Percentiles rank a stretch among this genome's conserved stretches.
These are phyloP conservation scores for Opisthograptis luteolata DNA, from an alignment of 2,888 invertebrate species.

Conservation along the genomic window DNA sequence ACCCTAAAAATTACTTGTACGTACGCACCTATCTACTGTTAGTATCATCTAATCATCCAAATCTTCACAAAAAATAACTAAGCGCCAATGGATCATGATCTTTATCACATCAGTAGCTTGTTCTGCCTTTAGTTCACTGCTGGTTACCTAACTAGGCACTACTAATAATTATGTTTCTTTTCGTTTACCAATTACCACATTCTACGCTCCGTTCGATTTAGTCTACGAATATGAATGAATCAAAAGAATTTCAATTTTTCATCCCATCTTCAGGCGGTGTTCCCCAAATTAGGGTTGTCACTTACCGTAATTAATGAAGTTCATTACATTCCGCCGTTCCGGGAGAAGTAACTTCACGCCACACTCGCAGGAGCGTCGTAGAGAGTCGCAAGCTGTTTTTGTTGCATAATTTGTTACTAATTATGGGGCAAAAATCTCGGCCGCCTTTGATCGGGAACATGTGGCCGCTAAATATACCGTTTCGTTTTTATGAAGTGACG, in stretches of 20 bases:
- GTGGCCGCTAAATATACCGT: slow-evolving; percentile 31
- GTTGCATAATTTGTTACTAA: slow-evolving; percentile 71
- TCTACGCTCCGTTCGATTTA: too few species aligned
- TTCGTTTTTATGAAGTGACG: slow-evolving; percentile 27
- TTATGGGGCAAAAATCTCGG: slow-evolving; percentile 62
- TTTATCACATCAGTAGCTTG: too few species aligned
- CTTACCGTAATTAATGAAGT: slow-evolving; percentile 39
- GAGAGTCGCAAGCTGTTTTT: slow-evolving; percentile 39
- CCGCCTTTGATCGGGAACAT: slow-evolving; percentile 53
- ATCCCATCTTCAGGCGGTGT: slow-evolving; percentile 4
- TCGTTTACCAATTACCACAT: too few species aligned
- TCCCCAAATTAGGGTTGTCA: slow-evolving; percentile 26
- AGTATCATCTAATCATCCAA: too few species aligned
- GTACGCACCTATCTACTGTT: too few species aligned
- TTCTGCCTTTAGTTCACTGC: too few species aligned
- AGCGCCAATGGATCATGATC: too few species aligned
- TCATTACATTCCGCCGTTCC: slow-evolving; percentile 45
- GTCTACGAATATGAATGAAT: slow-evolving; percentile 14
- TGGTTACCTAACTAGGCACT: too few species aligned
- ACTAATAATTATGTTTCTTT: too few species aligned
- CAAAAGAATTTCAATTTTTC: slow-evolving; percentile 21
- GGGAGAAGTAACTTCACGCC: slow-evolving; percentile 51
- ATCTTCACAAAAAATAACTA: too few species aligned
- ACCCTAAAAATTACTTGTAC: too few species aligned
- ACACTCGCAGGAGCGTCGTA: slow-evolving; percentile 31